Evolutionary conservation across 2,888 invertebrate species (phyloP).

Genomic region (Hemicrepidius hirtus): DNA sequence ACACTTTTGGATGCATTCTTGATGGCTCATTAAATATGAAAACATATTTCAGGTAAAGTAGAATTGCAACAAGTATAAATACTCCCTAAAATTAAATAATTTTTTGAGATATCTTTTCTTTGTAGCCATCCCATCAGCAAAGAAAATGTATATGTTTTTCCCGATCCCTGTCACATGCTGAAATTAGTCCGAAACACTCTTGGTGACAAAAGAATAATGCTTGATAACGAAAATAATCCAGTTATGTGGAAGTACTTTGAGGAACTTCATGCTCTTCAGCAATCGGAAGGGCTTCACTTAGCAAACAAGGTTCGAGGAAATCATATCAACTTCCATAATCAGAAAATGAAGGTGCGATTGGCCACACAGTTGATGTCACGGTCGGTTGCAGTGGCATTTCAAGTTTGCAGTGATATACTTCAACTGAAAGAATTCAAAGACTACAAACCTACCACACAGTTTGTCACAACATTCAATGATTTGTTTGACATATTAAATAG

Average conservation of each 20-base stretch:
- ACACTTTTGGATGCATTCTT: constrained; percentile 42
- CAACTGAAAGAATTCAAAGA: constrained; percentile 54
- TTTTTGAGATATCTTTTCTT: no score
- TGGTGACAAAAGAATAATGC: constrained; percentile 34
- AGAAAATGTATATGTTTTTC: constrained; percentile 12
- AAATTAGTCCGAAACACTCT: constrained; percentile 44
- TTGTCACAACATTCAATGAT: constrained; percentile 55
- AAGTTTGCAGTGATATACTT: constrained; percentile 55
- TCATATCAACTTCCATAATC: constrained; percentile 44
- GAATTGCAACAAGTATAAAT: no score
- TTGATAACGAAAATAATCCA: constrained; percentile 32
- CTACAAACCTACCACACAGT: constrained; percentile 52
- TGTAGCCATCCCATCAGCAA: neutral
- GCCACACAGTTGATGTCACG: constrained; percentile 1
- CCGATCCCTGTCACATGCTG: constrained; percentile 41
- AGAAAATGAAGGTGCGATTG: constrained; percentile 1
- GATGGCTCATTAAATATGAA: neutral
- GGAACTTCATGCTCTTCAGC: constrained; percentile 43
- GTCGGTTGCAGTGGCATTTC: constrained; percentile 55
- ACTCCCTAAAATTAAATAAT: no score
- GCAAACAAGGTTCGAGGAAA: constrained; percentile 47
- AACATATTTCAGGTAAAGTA: neutral
- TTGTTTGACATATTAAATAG: constrained; percentile 59
- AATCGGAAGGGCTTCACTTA: constrained; percentile 46
- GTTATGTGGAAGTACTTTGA: constrained; percentile 48